phyloP scores from a whole-genome alignment of 2,113 vertebrate genomes.

The Hipposideros armiger region DNA sequence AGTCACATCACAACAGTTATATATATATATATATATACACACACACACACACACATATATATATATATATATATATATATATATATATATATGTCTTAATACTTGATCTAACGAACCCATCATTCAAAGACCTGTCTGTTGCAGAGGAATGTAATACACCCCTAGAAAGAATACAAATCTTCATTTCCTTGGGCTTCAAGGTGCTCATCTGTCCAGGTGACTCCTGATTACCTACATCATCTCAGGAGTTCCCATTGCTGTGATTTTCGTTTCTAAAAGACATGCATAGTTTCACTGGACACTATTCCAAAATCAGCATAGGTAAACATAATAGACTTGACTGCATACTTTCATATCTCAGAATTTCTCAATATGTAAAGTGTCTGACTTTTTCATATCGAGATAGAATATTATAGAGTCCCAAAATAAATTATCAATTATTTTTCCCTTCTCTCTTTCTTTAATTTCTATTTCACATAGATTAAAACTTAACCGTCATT shows the following conservation, averaged over 20 bases:
- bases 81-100: neutral
- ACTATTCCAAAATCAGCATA: constrained; percentile 27
- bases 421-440: constrained; percentile 47
- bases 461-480: constrained; percentile 62
- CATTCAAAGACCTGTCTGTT: constrained; percentile 57
- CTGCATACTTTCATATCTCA: constrained; percentile 23
- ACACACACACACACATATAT: too few species aligned
- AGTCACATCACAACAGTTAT: neutral
- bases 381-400: constrained; percentile 3
- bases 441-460: constrained; percentile 9
- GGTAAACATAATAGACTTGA: constrained; percentile 36
- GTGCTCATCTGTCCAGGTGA: constrained; percentile 8
- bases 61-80: too few species aligned
- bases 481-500: constrained; percentile 69
- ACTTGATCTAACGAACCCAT: constrained; percentile 20
- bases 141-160: neutral
- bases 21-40: neutral
- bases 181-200: constrained; percentile 32
- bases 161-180: constrained; percentile 33
- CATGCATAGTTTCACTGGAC: constrained; percentile 18
- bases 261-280: constrained; percentile 47
- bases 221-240: constrained; percentile 22
- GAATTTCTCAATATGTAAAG: constrained; percentile 36
- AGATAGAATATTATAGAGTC: constrained; percentile 44
- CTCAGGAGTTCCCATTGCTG: constrained; percentile 29